A percentile compares a stretch with the other conserved stretches of the same genome.
Conservation (phyloP, 2,797 vertebrate species). For the Pithecia hirsuta region DNA sequence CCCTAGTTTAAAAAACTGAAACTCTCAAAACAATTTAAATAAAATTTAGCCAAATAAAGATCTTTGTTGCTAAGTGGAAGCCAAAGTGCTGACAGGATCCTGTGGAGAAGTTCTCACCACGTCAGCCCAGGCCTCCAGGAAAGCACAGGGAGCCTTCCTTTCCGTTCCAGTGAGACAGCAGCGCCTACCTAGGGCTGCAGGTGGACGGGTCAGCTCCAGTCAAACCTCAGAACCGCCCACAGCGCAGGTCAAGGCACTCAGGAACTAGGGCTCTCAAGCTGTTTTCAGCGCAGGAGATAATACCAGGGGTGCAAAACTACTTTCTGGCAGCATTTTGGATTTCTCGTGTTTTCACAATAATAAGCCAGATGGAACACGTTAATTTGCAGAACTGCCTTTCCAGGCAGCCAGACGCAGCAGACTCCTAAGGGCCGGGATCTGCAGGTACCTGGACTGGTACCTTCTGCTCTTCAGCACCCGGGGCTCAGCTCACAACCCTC, state of each 20-base stretch:
- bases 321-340: background rate
- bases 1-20: background rate
- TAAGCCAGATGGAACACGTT: background rate
- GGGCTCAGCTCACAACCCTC: background rate
- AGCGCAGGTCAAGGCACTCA: background rate
- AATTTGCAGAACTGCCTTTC: background rate
- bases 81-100: background rate
- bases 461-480: background rate
- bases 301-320: background rate
- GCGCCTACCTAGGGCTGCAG: background rate
- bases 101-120: background rate
- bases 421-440: rapidly evolving
- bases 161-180: background rate
- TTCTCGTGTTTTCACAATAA: background rate
- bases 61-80: background rate
- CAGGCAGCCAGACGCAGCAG: background rate
- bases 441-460: background rate
- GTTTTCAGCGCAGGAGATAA: background rate
- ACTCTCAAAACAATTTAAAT: background rate
- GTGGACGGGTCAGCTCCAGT: background rate
- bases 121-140: background rate
- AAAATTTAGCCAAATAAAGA: background rate
- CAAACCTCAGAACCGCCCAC: background rate
- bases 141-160: background rate
- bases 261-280: background rate